Percentiles rank a stretch among this genome's conserved stretches.
Evolutionary conservation across 2,888 invertebrate genomes (phyloP).

Genomic region (Tetanocera ferruginea): DNA sequence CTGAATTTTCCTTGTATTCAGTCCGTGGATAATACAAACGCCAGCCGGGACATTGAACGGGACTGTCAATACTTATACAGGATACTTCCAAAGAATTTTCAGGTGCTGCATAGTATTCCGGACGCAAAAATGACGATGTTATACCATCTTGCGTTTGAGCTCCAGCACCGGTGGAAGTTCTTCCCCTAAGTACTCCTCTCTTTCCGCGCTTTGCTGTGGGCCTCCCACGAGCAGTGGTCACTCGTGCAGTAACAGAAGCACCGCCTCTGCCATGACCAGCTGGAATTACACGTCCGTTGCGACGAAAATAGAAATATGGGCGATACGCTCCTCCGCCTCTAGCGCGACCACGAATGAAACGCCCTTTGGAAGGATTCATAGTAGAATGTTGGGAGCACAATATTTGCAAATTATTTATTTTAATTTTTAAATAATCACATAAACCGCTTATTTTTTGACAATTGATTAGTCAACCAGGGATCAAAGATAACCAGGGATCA

Average conservation of each 20-base stretch:
- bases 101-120: conserved; percentile 58
- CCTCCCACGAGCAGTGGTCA: not conserved
- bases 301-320: conserved; percentile 63
- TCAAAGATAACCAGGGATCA: no score
- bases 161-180: not conserved
- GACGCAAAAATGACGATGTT: conserved; percentile 55
- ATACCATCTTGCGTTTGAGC: not conserved
- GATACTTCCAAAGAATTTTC: conserved; percentile 54
- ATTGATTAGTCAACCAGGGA: not conserved
- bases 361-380: conserved; percentile 57
- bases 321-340: conserved; percentile 58
- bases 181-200: no score
- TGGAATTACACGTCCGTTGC: conserved; percentile 62
- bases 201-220: not conserved
- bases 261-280: conserved; percentile 48
- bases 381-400: not conserved
- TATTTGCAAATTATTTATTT: not conserved
- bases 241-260: not conserved
- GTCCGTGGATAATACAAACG: conserved; percentile 82
- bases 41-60: conserved; percentile 77
- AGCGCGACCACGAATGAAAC: conserved; percentile 58
- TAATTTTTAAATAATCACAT: not conserved
- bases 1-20: conserved; percentile 71
- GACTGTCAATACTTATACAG: conserved; percentile 56
- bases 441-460: not conserved